phyloP scores from a whole-genome alignment of 2,888 invertebrate species.

The Epirrhoe tristata region DNA sequence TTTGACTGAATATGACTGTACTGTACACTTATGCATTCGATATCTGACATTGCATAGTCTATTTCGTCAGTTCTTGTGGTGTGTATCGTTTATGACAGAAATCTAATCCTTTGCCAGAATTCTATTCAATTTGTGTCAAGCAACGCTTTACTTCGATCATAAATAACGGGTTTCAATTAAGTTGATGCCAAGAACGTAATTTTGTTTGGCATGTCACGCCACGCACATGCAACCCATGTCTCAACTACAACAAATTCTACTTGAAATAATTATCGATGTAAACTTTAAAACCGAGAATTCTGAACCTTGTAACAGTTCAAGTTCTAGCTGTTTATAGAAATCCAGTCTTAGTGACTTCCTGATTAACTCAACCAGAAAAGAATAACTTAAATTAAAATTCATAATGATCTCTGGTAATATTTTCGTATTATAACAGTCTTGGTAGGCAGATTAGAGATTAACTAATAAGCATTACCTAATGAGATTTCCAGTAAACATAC shows the following conservation, averaged over 20 bases:
- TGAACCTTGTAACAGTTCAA: background rate
- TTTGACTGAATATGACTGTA: background rate
- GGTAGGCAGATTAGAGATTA: background rate
- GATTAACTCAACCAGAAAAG: background rate
- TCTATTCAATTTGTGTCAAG: conserved; percentile 24
- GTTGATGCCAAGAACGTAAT: conserved; percentile 35
- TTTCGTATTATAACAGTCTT: background rate
- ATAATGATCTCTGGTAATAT: background rate
- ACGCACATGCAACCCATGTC: background rate
- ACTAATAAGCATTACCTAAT: too few species aligned
- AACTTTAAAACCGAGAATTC: background rate
- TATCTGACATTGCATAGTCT: conserved; percentile 4
- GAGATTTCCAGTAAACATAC: too few species aligned
- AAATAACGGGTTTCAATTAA: conserved; percentile 19
- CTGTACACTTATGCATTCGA: background rate
- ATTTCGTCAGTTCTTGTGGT: conserved; percentile 13
- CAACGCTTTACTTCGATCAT: conserved; percentile 17
- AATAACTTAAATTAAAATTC: background rate
- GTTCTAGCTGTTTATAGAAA: background rate
- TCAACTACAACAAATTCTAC: background rate
- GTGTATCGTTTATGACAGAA: conserved; percentile 9
- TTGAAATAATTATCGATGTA: background rate
- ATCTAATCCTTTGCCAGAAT: conserved; percentile 14
- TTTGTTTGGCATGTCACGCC: conserved; percentile 24
- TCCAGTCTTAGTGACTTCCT: background rate